Evolutionary conservation across 1,140 invertebrate genomes (phyloP).

Genomic region (Mamestra configurata): DNA sequence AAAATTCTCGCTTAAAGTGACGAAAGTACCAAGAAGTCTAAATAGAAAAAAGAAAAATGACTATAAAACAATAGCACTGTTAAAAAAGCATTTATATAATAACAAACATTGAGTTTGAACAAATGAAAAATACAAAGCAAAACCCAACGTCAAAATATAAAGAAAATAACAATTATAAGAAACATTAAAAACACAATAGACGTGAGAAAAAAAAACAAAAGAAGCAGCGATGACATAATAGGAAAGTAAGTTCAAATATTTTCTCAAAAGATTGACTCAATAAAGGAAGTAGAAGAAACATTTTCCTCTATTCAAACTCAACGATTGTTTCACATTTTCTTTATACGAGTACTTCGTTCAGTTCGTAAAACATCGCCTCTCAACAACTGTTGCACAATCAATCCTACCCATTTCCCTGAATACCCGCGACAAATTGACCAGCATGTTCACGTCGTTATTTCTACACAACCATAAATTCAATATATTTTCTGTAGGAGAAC

Average conservation of each 20-base stretch:
- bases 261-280: slow-evolving; percentile 35
- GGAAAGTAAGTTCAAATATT: slow-evolving; percentile 41
- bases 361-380: slow-evolving; percentile 89
- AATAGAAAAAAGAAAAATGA: background rate
- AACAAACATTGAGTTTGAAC: slow-evolving; percentile 23
- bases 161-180: slow-evolving; percentile 6
- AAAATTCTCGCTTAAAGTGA: background rate
- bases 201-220: slow-evolving; percentile 4
- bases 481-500: slow-evolving; percentile 98
- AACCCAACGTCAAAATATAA: background rate
- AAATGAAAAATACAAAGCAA: background rate
- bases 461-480: slow-evolving; percentile 98
- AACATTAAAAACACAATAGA: background rate
- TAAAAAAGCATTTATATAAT: background rate
- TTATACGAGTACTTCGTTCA: slow-evolving; percentile 45
- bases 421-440: slow-evolving; percentile 94
- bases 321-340: slow-evolving; percentile 26
- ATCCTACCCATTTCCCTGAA: slow-evolving; percentile 97
- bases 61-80: background rate
- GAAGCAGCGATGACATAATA: slow-evolving; percentile 25
- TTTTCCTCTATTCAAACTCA: slow-evolving; percentile 47
- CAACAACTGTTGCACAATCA: slow-evolving; percentile 96
- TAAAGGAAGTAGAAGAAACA: slow-evolving; percentile 29
- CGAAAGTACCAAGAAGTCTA: background rate
- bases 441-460: slow-evolving; percentile 95